Base-by-base conservation (phyloP, 2,888 invertebrate species). In the Sminthurinus aureus region DNA sequence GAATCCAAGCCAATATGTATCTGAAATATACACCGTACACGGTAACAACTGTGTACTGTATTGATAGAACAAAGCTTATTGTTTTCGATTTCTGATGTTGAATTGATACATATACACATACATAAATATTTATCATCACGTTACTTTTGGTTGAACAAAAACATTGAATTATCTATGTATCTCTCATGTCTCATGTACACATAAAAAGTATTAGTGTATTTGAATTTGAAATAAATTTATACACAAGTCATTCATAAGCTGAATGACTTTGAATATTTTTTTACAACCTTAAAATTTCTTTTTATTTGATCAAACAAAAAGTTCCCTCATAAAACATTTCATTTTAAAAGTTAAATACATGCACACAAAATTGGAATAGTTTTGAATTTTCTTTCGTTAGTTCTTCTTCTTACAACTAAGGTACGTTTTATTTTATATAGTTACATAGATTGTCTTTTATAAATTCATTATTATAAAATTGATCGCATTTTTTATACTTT, bases 321-420 rank as follows among this genome's bases (percentile, higher is more conserved):
- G 67, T 20, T 64, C 2, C 13, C n/a, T 64, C 64, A 64, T 67
- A 67, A 67, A 67, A 22, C 2, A 20, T 20, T 20, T 67, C 67
- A 67, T 67, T 67, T 20, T 22, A 67, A n/a, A 67, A 67, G 22
- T n/a, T 67, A 67, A 67, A 22, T 67, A 67, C 67, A n/a, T 67
- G 8, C 15, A 15, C 15, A 64, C 64, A 64, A 64, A 2, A n/a
- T 38, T 1, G 38, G 38, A 38, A 6, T 6, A 38, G 38, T 6
- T 38, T 38, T 38, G 38, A 38, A 38, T 38, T 38, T 38, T 38
- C 38, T 38, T 67, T 67, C n/a, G n/a, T n/a, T 12, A 67, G 22
- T 67, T 12, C 67, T 67, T n/a, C 22, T 64, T n/a, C 22, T 64
- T 67, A 8, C 22, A 8, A 15, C 22, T 67, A 64, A 67, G 67